These are phyloP conservation scores for Karalla daura DNA, from an alignment of 2,797 vertebrate genomes.

Conservation along the genomic window DNA sequence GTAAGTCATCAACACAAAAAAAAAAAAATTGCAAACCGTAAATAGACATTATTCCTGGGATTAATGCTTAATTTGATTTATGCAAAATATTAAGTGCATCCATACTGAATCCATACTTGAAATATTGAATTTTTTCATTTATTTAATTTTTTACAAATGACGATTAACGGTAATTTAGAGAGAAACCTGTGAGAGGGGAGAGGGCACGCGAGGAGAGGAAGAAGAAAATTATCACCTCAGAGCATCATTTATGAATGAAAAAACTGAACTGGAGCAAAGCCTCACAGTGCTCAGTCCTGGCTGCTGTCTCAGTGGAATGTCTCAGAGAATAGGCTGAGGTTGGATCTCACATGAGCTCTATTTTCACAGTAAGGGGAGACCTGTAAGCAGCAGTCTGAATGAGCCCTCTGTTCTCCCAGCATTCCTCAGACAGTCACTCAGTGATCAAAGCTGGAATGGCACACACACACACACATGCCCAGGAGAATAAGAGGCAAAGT, in stretches of 20 bases:
- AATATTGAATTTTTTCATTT: no score
- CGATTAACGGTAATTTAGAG: neutral
- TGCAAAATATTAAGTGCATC: no score
- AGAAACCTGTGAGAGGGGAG: neutral
- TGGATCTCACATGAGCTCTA: constrained; percentile 81
- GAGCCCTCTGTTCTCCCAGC: constrained; percentile 86
- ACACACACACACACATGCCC: constrained; percentile 56
- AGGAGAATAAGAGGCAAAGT: constrained; percentile 31
- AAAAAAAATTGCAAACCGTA: neutral
- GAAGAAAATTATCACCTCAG: neutral
- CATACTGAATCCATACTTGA: no score
- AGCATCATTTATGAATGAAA: neutral
- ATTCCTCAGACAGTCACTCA: constrained; percentile 72
- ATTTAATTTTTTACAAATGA: no score
- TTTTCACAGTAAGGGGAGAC: constrained; percentile 86
- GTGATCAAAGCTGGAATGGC: constrained; percentile 64
- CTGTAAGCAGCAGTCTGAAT: constrained; percentile 82
- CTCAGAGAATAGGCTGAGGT: constrained; percentile 78
- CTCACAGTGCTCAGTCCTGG: constrained; percentile 11
- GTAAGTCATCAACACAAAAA: constrained; percentile 79
- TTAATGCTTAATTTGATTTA: no score
- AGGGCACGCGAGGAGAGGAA: neutral
- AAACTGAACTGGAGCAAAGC: constrained; percentile 13
- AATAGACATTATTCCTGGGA: no score
- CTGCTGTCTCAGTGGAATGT: constrained; percentile 69